Evolutionary conservation across 2,797 vertebrate species (phyloP), one percentile per base, ranked within the genome.

Genomic region (Paedocypris micromegethes): DNA sequence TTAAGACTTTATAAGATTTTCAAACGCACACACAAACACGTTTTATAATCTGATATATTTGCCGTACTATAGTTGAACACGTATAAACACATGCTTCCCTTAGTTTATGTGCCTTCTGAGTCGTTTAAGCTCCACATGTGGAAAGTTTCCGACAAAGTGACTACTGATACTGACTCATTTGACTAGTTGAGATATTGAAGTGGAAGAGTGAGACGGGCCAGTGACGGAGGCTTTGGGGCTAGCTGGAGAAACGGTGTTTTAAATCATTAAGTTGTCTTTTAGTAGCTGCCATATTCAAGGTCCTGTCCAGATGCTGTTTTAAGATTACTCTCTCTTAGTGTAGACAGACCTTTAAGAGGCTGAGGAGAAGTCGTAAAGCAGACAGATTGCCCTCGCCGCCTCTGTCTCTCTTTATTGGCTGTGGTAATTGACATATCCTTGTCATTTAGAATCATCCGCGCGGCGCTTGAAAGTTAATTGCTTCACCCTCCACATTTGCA

Each of bases 381-480:
- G 73, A 76, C 76, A 70, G 75, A 77, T 79, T 75, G 75, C 75
- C 73, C 78, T 77, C 71, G 6, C 68, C 75, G 75, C 72, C 78
- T 76, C 71, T 77, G 78, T 79, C 75, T 75, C 72, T 74, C 78
- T 79, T 77, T 89, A 88, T 89, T 89, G 88, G 91, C 90, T 89
- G 85, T 85, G 89, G 84, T 91, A 87, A 92, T 92, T 94, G 92
- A 92, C 91, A 92, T 88, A 89, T 90, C 89, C 88, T 90, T 92
- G 91, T 94, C 92, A 93, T 92, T 93, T 92, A 90, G 92, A 91
- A 93, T 93, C 87, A 90, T 92, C 87, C 90, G 90, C 90, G 89
- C 90, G 88, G 91, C 91, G 86, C 85, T 89, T 84, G 83, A 90
- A 92, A 93, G 92, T 92, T 94, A 94, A 95, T 93, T 94, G 92